These are phyloP conservation scores for Aegotheles bennettii DNA, from an alignment of 2,113 vertebrate species.

Conservation along the genomic window DNA sequence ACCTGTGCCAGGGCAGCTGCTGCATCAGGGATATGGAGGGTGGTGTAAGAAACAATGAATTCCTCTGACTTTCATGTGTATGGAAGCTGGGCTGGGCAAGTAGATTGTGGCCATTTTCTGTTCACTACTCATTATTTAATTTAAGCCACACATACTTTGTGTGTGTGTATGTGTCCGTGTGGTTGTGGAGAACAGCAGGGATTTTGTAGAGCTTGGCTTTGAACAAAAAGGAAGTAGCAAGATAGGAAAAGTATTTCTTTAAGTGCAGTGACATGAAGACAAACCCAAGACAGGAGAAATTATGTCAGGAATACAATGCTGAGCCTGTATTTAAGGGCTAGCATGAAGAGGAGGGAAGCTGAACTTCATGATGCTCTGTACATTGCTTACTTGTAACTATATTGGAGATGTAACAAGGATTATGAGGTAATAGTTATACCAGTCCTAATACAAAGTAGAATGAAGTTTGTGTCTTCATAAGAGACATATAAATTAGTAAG, in stretches of 20 bases:
- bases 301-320: neutral
- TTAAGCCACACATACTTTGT: neutral
- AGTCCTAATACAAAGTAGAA: neutral
- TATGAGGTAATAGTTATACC: neutral
- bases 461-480: neutral
- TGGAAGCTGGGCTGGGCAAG: neutral
- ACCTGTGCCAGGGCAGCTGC: neutral
- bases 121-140: neutral
- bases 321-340: neutral
- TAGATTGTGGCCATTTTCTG: neutral
- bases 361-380: neutral
- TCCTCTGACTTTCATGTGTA: neutral
- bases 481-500: neutral
- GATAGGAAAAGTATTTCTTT: neutral
- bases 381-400: neutral
- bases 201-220: neutral
- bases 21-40: neutral
- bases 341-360: neutral
- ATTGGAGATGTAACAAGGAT: neutral
- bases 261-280: neutral
- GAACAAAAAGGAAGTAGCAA: neutral
- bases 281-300: neutral
- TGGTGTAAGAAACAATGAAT: neutral
- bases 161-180: fast-evolving
- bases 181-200: neutral